Conservation (phyloP, 2,113 vertebrate species). For the Apistogramma diplotaenia region DNA sequence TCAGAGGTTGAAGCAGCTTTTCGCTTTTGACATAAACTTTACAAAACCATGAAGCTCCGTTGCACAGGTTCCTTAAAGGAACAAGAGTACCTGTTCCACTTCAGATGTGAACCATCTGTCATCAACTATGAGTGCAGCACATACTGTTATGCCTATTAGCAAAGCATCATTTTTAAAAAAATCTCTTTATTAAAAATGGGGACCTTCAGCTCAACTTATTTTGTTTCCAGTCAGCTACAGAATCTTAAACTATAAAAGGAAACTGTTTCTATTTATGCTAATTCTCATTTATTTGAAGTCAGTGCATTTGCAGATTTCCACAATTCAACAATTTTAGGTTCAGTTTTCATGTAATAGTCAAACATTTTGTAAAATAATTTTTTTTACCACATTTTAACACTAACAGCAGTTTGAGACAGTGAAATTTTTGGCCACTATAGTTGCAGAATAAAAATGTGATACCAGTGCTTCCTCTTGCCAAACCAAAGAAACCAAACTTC, state of each 20-base stretch:
- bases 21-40: background rate
- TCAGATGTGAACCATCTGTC: background rate
- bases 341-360: background rate
- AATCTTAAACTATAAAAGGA: background rate
- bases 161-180: rapidly evolving
- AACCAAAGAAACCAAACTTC: background rate
- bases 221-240: background rate
- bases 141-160: background rate
- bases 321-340: background rate
- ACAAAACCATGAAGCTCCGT: background rate
- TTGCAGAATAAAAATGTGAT: background rate
- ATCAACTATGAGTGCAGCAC: background rate
- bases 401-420: background rate
- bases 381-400: background rate
- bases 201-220: too few relatives aligned
- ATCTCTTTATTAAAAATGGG: too few relatives aligned
- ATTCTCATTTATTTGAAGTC: background rate
- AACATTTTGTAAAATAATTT: background rate
- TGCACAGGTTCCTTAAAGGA: background rate
- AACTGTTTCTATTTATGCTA: background rate
- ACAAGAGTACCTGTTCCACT: background rate
- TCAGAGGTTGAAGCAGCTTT: background rate
- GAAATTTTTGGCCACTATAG: background rate
- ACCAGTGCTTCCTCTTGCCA: background rate
- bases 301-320: background rate